Conservation (phyloP, 1,140 invertebrate species). For the Pentalonia nigronervosa region DNA sequence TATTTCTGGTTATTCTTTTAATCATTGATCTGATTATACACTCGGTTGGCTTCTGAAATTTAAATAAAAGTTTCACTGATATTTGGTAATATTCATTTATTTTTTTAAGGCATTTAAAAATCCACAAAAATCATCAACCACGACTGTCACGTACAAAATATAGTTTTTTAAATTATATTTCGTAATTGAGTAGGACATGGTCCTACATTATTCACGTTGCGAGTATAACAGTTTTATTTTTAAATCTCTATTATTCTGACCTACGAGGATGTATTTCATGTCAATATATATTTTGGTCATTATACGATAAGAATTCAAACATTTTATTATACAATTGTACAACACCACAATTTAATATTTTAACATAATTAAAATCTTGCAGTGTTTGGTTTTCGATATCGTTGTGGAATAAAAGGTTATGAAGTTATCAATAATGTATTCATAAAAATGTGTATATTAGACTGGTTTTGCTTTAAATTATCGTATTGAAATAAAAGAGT, state of each 20-base stretch:
- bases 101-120: neutral
- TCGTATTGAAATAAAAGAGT: neutral
- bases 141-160: neutral
- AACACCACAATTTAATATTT: neutral
- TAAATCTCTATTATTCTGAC: neutral
- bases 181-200: neutral
- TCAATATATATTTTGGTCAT: neutral
- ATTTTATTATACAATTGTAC: neutral
- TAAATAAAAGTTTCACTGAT: neutral
- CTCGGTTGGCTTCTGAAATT: neutral
- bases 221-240: neutral
- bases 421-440: too few relatives aligned
- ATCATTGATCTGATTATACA: too few relatives aligned
- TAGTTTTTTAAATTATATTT: neutral
- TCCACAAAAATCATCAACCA: neutral
- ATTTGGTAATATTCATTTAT: neutral
- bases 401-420: neutral
- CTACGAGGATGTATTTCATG: neutral
- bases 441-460: neutral
- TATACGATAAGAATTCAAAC: neutral
- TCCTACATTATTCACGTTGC: neutral
- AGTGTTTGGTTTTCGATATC: neutral
- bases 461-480: too few relatives aligned
- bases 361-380: neutral
- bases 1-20: too few relatives aligned